Percentiles rank a stretch among this genome's conserved stretches.
These are phyloP conservation scores for Podarcis muralis DNA, from an alignment of 2,113 vertebrate species.

Conservation along the genomic window DNA sequence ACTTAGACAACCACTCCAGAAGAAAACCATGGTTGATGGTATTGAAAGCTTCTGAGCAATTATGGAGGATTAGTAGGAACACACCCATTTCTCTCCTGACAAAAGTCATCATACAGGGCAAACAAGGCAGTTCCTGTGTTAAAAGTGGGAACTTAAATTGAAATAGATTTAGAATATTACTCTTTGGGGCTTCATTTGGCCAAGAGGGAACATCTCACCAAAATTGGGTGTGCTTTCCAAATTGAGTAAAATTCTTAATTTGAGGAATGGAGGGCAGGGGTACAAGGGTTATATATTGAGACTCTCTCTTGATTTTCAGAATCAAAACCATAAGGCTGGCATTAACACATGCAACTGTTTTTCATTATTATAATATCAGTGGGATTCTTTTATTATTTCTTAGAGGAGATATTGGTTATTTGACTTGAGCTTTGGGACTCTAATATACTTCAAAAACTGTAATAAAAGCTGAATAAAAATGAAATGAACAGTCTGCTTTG, in stretches of 20 bases:
- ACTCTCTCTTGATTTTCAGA: not conserved
- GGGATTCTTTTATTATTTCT: not conserved
- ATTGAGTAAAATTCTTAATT: not conserved
- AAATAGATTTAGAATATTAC: no score
- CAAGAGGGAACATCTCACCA: not conserved
- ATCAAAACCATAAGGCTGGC: not conserved
- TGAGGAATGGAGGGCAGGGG: not conserved
- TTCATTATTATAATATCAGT: not conserved
- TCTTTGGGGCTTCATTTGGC: no score
- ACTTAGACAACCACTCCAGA: no score
- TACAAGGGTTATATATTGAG: not conserved
- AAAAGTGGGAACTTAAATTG: no score
- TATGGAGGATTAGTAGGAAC: no score
- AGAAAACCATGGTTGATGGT: no score
- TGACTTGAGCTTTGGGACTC: not conserved
- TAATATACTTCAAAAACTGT: not conserved
- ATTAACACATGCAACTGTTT: not conserved
- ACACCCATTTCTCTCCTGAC: no score
- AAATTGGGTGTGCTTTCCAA: not conserved
- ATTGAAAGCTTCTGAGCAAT: no score
- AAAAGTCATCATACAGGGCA: no score
- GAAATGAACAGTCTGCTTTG: not conserved
- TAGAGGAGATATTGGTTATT: not conserved
- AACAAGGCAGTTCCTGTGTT: no score
- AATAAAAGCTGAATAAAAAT: not conserved